A percentile compares a stretch with the other conserved stretches of the same genome.
These are phyloP conservation scores for Ostrea denselamellosa DNA, from an alignment of 1,140 invertebrate species.

Conservation along the genomic window DNA sequence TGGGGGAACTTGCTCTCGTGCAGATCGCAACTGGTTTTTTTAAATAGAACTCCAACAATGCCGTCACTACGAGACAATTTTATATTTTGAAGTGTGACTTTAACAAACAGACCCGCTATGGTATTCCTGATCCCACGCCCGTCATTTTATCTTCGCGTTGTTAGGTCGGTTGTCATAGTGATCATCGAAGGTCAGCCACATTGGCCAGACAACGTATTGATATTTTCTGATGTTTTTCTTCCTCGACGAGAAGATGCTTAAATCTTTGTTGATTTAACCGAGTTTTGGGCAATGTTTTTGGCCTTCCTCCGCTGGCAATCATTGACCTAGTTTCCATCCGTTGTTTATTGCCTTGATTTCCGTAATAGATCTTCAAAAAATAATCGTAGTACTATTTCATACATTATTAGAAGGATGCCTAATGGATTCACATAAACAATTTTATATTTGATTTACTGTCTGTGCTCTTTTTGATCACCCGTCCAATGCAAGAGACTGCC, in stretches of 20 bases:
- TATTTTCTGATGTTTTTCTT: not conserved
- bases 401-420: not conserved
- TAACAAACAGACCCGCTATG: too few species aligned
- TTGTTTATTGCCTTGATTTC: conserved; percentile 6
- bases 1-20: too few species aligned
- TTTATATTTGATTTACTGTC: not conserved
- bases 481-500: too few species aligned
- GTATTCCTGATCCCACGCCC: too few species aligned
- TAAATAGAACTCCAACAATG: too few species aligned
- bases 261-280: conserved; percentile 38
- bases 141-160: not conserved
- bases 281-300: not conserved
- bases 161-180: conserved; percentile 21
- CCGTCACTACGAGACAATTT: too few species aligned
- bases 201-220: conserved; percentile 5
- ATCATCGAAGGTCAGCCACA: not conserved
- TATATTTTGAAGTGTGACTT: too few species aligned
- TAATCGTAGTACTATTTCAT: not conserved
- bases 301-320: not conserved
- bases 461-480: too few species aligned
- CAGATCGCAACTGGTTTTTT: too few species aligned
- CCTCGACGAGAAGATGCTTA: not conserved
- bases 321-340: not conserved
- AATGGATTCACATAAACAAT: not conserved
- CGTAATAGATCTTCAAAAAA: conserved; percentile 13